Conservation (phyloP, 2,113 vertebrate genomes). For the Perca flavescens region DNA sequence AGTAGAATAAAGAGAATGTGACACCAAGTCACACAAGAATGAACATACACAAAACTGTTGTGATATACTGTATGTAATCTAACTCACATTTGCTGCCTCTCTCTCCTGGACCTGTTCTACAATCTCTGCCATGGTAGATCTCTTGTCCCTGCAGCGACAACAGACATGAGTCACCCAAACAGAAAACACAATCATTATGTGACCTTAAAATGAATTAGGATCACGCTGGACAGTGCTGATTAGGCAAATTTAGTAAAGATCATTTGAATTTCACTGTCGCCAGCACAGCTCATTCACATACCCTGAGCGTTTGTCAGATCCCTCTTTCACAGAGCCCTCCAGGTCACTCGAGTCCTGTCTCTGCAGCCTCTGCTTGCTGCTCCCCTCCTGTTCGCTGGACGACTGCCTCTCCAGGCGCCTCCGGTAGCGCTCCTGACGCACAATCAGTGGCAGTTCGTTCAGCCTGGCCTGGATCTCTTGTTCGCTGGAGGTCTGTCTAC, state of each 20-base stretch:
- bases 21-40: neutral
- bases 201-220: slow-evolving; percentile 25
- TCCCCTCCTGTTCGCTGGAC: slow-evolving; percentile 86
- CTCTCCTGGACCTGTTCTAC: slow-evolving; percentile 95
- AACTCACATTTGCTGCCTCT: slow-evolving; percentile 85
- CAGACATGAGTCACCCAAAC: slow-evolving; percentile 45
- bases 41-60: neutral
- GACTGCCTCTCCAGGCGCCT: slow-evolving; percentile 87
- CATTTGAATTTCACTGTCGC: slow-evolving; percentile 12
- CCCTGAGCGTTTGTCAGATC: slow-evolving; percentile 84
- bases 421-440: slow-evolving; percentile 84
- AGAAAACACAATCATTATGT: slow-evolving; percentile 27
- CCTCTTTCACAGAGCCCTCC: slow-evolving; percentile 86
- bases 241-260: slow-evolving; percentile 22
- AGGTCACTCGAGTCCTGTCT: slow-evolving; percentile 92
- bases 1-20: neutral
- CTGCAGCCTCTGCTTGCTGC: slow-evolving; percentile 85
- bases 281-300: slow-evolving; percentile 56
- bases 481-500: slow-evolving; percentile 86
- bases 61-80: neutral
- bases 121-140: slow-evolving; percentile 93
- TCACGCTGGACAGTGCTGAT: slow-evolving; percentile 15
- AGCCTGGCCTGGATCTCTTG: slow-evolving; percentile 87
- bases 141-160: slow-evolving; percentile 82
- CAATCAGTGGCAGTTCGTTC: slow-evolving; percentile 85